Base-by-base conservation (phyloP, 2,113 vertebrate species). In the Chaetodon auriga region DNA sequence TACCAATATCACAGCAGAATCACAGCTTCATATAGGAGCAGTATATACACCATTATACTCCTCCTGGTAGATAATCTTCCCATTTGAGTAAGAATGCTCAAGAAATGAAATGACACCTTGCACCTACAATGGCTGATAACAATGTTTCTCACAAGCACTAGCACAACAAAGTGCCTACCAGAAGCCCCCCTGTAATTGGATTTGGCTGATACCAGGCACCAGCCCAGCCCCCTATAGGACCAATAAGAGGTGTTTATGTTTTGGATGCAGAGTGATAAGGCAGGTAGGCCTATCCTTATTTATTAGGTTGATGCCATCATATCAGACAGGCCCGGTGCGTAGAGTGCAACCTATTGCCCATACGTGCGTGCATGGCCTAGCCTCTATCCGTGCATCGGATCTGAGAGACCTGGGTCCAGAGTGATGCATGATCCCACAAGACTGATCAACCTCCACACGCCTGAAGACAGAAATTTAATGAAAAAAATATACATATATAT, bases 301-400 rank as follows among this genome's bases (percentile, higher is more conserved):
- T 91, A 68, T 90, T 88, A 73, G 89, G 89, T 89, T 88, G 86
- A 89, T 92, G 87, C 87, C 90, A 87, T 86, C 82, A 72, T 74
- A 64, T 86, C 46, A 85, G 75, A 83, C 48, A 73, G 90, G 91
- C 89, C 84, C 86, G 35, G 41, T 69, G 69, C 76, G 14, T 48
- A n/a, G 46, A 68, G 68, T 73, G 70, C 75, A 82, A 86, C 79
- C 85, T 75, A 85, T 84, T 83, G 76, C 68, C 86, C 79, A 82
- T 69, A 38, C 45, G 38, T 60, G 75, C 80, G 63, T 74, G 43
- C 57, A 68, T 68, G 89, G 90, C 92, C 84, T 87, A 15, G 41
- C 58, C 72, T 43, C 55, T 60, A 63, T 66, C 48, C 55, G 25
- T 84, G 55, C 71, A 57, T 49, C 57, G 19, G 7, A 74, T 80